Percentiles rank a stretch among this genome's conserved stretches.
phyloP scores from a whole-genome alignment of 2,113 vertebrate genomes.

The Mesitornis unicolor region DNA sequence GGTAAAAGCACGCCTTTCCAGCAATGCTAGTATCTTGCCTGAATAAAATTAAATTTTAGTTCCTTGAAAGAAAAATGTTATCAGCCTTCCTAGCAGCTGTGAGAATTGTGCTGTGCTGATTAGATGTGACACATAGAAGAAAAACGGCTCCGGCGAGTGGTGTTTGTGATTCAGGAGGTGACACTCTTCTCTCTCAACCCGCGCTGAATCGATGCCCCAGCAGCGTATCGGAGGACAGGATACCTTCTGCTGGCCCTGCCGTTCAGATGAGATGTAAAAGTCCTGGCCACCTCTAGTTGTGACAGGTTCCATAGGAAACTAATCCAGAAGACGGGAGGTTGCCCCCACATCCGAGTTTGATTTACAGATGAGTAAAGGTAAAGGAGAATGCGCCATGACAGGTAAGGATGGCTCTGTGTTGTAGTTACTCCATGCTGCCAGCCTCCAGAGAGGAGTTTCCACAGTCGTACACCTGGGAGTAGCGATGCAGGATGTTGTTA shows the following conservation, averaged over 20 bases:
- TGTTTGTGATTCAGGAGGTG: slow-evolving; percentile 45
- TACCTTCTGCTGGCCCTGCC: background rate
- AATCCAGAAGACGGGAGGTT: background rate
- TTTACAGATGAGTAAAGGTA: background rate
- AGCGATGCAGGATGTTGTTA: accelerated
- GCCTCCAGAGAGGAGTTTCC: background rate
- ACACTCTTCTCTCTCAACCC: background rate
- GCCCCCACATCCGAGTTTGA: background rate
- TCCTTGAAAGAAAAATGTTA: slow-evolving; percentile 65
- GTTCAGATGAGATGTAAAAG: background rate
- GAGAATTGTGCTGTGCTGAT: slow-evolving; percentile 50
- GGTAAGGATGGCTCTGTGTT: background rate
- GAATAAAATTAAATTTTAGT: slow-evolving; percentile 61
- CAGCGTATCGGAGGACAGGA: background rate
- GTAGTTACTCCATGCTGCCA: background rate
- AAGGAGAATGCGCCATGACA: accelerated
- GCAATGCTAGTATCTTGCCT: slow-evolving; percentile 17
- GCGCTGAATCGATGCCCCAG: background rate
- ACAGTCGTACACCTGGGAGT: accelerated
- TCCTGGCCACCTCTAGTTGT: background rate
- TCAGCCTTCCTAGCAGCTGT: slow-evolving; percentile 47
- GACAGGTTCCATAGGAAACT: background rate
- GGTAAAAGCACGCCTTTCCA: slow-evolving; percentile 42
- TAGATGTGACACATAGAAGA: slow-evolving; percentile 50
- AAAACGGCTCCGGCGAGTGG: slow-evolving; percentile 41